Percentiles rank a stretch among this genome's conserved stretches.
Evolutionary conservation across 2,888 invertebrate species (phyloP).

Genomic region (Cinara cedri): DNA sequence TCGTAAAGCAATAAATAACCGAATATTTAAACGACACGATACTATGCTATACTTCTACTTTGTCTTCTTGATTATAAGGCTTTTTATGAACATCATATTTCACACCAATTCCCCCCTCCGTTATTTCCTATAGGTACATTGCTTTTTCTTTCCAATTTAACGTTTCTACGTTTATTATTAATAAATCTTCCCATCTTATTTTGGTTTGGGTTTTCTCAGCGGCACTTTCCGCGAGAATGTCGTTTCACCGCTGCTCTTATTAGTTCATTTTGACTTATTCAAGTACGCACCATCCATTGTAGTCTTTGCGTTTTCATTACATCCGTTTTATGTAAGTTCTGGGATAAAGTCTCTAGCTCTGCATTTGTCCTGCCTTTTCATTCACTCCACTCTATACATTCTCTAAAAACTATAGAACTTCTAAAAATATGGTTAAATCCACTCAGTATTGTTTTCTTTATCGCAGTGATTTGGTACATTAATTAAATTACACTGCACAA

Average conservation of each 20-base stretch:
- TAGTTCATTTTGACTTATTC: neutral
- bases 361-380: neutral
- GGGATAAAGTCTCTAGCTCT: constrained; percentile 11
- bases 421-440: no score
- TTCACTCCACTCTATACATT: no score
- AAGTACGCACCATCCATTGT: neutral
- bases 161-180: neutral
- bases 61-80: neutral
- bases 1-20: no score
- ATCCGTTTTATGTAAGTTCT: neutral
- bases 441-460: no score
- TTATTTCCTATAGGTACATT: no score
- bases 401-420: no score
- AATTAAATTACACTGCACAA: no score
- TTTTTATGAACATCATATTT: neutral
- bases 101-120: neutral
- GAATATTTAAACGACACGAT: no score
- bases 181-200: constrained; percentile 3
- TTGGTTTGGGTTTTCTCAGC: no score
- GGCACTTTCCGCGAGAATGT: neutral
- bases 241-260: constrained; percentile 9
- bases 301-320: constrained; percentile 11
- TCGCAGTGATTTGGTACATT: no score
- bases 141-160: neutral
- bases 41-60: no score